Conservation (phyloP, 2,113 vertebrate genomes). For the Thunnus maccoyii region DNA sequence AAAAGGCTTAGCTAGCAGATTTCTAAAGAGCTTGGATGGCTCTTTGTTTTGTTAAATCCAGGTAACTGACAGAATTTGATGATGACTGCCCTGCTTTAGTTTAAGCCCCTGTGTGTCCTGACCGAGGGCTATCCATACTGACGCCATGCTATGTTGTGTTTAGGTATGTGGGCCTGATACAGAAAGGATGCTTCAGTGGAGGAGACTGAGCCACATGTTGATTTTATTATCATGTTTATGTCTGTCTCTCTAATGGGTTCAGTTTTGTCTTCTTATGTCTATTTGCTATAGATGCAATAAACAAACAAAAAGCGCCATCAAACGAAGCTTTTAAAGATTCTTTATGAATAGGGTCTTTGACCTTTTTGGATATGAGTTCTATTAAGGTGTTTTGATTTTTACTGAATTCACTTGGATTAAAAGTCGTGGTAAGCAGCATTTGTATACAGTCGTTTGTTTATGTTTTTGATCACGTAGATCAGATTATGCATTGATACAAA, state of each 20-base stretch:
- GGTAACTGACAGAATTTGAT: slow-evolving; percentile 76
- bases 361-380: slow-evolving; percentile 22
- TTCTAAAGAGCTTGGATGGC: slow-evolving; percentile 68
- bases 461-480: slow-evolving; percentile 5
- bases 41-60: slow-evolving; percentile 79
- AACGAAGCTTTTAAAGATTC: slow-evolving; percentile 26
- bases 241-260: slow-evolving; percentile 63
- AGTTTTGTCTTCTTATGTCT: slow-evolving; percentile 53
- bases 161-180: slow-evolving; percentile 50
- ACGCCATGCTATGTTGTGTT: slow-evolving; percentile 67
- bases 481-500: slow-evolving; percentile 1
- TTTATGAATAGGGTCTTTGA: slow-evolving; percentile 14
- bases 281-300: slow-evolving; percentile 53
- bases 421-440: neutral
- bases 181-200: slow-evolving; percentile 61
- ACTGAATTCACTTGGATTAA: neutral
- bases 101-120: slow-evolving; percentile 69
- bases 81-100: slow-evolving; percentile 70
- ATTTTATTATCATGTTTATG: slow-evolving; percentile 77
- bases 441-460: slow-evolving; percentile 2
- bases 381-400: slow-evolving; percentile 19
- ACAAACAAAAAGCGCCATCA: slow-evolving; percentile 58
- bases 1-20: slow-evolving; percentile 76
- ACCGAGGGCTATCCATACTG: slow-evolving; percentile 67
- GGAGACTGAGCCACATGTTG: slow-evolving; percentile 65